phyloP scores from a whole-genome alignment of 2,797 vertebrate genomes.

The Paramormyrops hopkinsi region DNA sequence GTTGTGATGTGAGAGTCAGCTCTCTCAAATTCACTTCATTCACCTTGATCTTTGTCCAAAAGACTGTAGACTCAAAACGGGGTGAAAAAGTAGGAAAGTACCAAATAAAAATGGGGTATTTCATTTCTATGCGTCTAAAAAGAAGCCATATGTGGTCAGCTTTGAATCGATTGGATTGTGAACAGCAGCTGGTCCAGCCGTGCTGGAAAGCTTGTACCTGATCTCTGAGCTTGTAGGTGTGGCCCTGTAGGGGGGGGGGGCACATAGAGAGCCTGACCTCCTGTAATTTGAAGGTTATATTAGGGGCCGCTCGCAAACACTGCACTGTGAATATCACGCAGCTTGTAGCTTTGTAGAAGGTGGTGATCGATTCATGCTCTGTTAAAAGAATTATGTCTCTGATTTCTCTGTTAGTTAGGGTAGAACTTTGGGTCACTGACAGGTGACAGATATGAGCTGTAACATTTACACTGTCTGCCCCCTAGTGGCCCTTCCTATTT shows the following conservation, averaged over 20 bases:
- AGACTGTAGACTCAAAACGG: neutral
- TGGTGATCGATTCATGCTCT: neutral
- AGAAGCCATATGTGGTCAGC: neutral
- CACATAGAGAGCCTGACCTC: neutral
- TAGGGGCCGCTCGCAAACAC: neutral
- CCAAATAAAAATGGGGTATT: neutral
- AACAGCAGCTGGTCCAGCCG: neutral
- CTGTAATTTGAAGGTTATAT: neutral
- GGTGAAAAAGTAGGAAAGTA: neutral
- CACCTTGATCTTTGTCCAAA: neutral
- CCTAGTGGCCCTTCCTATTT: neutral
- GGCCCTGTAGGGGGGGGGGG: too few species aligned
- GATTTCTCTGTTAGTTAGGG: neutral
- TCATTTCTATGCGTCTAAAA: neutral
- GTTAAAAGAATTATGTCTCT: neutral
- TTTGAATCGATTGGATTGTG: neutral
- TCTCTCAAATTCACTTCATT: neutral
- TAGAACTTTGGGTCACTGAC: neutral
- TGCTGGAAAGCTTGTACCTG: neutral
- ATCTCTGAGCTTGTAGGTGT: neutral
- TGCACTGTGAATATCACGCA: neutral
- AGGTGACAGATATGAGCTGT: neutral
- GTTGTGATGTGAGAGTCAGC: neutral
- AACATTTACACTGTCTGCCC: neutral
- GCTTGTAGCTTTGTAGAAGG: neutral